Evolutionary conservation across 2,113 vertebrate species (phyloP).

Genomic region (Mus pahari): DNA sequence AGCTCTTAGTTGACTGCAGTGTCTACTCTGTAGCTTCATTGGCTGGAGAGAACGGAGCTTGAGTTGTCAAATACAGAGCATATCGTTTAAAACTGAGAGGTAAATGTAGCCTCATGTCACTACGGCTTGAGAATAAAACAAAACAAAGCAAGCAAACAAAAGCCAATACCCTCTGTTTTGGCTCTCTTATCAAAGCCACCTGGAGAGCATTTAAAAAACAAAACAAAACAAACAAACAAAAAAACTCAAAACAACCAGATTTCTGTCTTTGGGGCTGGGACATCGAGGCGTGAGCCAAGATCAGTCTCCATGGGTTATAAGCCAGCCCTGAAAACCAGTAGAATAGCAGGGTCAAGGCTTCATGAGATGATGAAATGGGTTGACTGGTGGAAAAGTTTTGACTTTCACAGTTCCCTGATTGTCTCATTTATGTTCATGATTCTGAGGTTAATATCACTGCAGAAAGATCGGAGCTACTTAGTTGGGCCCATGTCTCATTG

Average conservation of each 20-base stretch:
- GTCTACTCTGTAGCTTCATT: not conserved
- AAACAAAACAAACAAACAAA: not conserved
- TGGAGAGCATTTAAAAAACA: conserved; percentile 3
- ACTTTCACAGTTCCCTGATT: not conserved
- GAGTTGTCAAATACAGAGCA: not conserved
- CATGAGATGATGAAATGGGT: not conserved
- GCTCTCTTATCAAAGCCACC: not conserved
- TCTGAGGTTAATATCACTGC: not conserved
- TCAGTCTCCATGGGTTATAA: not conserved
- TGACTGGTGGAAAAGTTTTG: not conserved
- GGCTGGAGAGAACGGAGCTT: not conserved
- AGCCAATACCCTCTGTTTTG: not conserved
- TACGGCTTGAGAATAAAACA: not conserved
- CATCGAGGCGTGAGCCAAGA: not conserved
- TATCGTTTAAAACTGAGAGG: not conserved
- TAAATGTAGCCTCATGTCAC: not conserved
- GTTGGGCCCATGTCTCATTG: not conserved
- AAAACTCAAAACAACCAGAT: not conserved
- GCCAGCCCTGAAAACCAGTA: not conserved
- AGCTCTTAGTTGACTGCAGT: not conserved
- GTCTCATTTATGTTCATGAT: conserved; percentile 14
- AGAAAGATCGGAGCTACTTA: not conserved
- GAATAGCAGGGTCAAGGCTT: not conserved
- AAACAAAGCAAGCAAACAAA: not conserved
- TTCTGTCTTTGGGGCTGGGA: not conserved